Percentiles rank a stretch among this genome's conserved stretches.
These are phyloP conservation scores for Lasioglossum zephyrum DNA, from an alignment of 2,888 invertebrate species.

Conservation along the genomic window DNA sequence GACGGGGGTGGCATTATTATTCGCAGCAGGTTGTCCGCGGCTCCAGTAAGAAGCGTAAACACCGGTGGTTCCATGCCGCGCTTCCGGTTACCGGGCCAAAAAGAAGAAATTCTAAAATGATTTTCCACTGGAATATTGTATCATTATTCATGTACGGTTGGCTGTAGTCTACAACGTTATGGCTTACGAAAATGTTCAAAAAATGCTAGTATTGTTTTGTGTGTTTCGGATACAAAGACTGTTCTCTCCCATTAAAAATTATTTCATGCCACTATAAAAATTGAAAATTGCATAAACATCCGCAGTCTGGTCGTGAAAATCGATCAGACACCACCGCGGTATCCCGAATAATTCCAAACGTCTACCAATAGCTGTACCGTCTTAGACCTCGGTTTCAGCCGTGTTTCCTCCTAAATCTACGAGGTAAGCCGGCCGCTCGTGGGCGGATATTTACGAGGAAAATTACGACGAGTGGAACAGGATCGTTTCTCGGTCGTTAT, in stretches of 20 bases:
- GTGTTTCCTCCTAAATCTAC: not conserved
- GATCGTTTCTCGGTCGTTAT: constrained; percentile 45
- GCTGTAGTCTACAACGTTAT: too few relatives aligned
- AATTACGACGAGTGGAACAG: constrained; percentile 40
- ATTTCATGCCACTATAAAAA: too few relatives aligned
- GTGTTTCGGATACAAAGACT: too few relatives aligned
- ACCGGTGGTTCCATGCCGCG: constrained; percentile 12
- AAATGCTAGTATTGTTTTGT: too few relatives aligned
- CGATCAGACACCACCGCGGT: too few relatives aligned
- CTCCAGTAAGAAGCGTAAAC: constrained; percentile 29
- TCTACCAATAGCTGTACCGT: not conserved
- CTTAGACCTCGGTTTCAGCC: not conserved
- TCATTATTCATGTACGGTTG: too few relatives aligned
- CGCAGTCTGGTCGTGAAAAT: too few relatives aligned
- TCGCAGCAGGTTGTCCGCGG: constrained; percentile 21
- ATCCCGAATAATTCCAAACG: not conserved
- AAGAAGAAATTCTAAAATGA: not conserved
- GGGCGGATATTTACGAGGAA: constrained; percentile 42
- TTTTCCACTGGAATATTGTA: not conserved
- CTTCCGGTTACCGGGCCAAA: constrained; percentile 9
- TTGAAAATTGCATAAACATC: too few relatives aligned
- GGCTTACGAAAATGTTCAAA: too few relatives aligned
- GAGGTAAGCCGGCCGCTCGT: not conserved
- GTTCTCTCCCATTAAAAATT: too few relatives aligned
- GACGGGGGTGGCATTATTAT: constrained; percentile 34